These are phyloP conservation scores for Spinus olivaceus DNA, from an alignment of 2,797 vertebrate genomes.

Conservation along the genomic window DNA sequence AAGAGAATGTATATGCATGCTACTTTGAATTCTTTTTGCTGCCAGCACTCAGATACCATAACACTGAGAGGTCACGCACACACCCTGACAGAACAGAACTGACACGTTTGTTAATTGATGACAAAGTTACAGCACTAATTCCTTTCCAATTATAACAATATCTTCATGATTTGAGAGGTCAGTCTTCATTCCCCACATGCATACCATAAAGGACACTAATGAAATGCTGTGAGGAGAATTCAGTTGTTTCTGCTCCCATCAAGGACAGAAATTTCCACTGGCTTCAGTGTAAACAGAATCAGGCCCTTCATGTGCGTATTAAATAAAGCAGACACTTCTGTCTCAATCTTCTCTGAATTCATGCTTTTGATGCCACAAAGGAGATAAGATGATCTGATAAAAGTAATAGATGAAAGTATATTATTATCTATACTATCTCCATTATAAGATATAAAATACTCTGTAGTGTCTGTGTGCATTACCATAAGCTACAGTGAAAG, in stretches of 20 bases:
- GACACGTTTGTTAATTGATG: neutral
- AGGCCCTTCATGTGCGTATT: constrained; percentile 34
- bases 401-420: constrained; percentile 64
- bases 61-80: neutral
- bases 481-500: constrained; percentile 60
- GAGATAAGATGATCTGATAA: constrained; percentile 68
- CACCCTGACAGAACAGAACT: neutral
- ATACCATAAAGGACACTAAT: neutral
- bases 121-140: neutral
- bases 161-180: neutral
- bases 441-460: constrained; percentile 55
- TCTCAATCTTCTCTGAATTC: constrained; percentile 62
- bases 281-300: constrained; percentile 30
- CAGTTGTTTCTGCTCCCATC: constrained; percentile 45
- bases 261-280: constrained; percentile 54
- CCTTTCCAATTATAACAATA: neutral
- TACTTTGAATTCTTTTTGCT: neutral
- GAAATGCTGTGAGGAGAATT: neutral
- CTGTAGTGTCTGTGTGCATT: constrained; percentile 18
- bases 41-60: neutral
- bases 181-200: neutral
- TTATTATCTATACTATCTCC: constrained; percentile 59
- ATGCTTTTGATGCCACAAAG: constrained; percentile 55
- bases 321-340: constrained; percentile 62
- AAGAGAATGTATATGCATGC: neutral